Percentiles rank a stretch among this genome's conserved stretches.
Conservation (phyloP, 2,888 invertebrate genomes). For the Acleris cristana region DNA sequence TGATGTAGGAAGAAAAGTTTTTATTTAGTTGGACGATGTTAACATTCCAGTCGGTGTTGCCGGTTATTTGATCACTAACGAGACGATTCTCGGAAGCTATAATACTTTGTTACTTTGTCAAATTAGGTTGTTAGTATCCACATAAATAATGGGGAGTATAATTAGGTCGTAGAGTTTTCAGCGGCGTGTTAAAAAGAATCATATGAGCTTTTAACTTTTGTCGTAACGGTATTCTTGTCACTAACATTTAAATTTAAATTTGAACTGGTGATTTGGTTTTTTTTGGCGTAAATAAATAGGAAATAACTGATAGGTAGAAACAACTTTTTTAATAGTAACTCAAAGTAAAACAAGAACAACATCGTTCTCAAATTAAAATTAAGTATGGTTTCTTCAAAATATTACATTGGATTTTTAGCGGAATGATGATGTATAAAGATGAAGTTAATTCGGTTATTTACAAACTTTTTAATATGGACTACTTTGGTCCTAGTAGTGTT, state of each 20-base stretch:
- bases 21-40: constrained; percentile 65
- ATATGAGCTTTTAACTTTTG: constrained; percentile 16
- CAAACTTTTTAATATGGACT: too few relatives aligned
- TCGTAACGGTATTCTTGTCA: constrained; percentile 26
- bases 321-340: too few relatives aligned
- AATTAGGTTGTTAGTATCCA: constrained; percentile 64
- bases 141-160: constrained; percentile 58
- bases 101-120: constrained; percentile 65
- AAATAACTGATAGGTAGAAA: too few relatives aligned
- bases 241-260: constrained; percentile 3
- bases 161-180: constrained; percentile 55
- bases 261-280: constrained; percentile 12
- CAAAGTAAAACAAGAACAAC: too few relatives aligned
- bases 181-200: constrained; percentile 46
- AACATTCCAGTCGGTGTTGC: constrained; percentile 66
- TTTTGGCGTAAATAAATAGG: not conserved
- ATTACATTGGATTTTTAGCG: too few relatives aligned
- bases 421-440: too few relatives aligned
- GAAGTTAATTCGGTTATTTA: too few relatives aligned
- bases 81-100: constrained; percentile 73
- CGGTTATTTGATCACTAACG: constrained; percentile 73
- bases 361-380: too few relatives aligned
- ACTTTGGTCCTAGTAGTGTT: too few relatives aligned
- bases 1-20: constrained; percentile 67
- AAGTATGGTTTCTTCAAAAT: too few relatives aligned